phyloP scores from a whole-genome alignment of 2,113 vertebrate genomes.

The Heptranchias perlo region DNA sequence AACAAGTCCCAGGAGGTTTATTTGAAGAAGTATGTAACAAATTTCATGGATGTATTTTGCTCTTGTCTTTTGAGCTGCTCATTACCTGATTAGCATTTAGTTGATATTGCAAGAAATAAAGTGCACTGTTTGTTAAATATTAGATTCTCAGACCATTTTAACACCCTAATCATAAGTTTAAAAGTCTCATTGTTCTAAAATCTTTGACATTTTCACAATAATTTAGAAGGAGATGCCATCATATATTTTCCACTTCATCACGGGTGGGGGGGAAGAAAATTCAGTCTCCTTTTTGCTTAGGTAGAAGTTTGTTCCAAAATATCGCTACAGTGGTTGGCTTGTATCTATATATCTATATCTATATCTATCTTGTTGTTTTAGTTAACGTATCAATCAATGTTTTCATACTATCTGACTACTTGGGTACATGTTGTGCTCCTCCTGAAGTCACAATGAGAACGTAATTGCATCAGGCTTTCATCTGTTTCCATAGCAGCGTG shows the following conservation, averaged over 20 bases:
- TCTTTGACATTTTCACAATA: not conserved
- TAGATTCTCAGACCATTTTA: not conserved
- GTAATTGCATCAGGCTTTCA: conserved; percentile 38
- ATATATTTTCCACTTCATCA: not conserved
- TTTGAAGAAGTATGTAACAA: not conserved
- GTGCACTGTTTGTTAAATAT: not conserved
- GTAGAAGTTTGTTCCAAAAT: not conserved
- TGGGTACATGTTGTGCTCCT: not conserved
- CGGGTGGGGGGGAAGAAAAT: not conserved
- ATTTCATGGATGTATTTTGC: not conserved
- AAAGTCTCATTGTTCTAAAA: not conserved
- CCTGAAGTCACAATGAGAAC: not conserved
- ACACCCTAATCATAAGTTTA: not conserved
- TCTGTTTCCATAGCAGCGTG: conserved; percentile 45
- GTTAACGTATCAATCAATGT: not conserved
- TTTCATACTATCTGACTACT: not conserved
- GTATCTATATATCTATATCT: too few species aligned
- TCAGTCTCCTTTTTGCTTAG: not conserved
- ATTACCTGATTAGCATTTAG: not conserved
- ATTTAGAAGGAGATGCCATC: not conserved
- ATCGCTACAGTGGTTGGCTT: not conserved
- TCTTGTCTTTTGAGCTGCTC: not conserved
- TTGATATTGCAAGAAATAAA: not conserved
- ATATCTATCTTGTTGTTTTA: too few species aligned
- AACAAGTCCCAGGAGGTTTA: not conserved